Base-by-base conservation (phyloP, 1,140 invertebrate genomes). In the Eumaeus atala region DNA sequence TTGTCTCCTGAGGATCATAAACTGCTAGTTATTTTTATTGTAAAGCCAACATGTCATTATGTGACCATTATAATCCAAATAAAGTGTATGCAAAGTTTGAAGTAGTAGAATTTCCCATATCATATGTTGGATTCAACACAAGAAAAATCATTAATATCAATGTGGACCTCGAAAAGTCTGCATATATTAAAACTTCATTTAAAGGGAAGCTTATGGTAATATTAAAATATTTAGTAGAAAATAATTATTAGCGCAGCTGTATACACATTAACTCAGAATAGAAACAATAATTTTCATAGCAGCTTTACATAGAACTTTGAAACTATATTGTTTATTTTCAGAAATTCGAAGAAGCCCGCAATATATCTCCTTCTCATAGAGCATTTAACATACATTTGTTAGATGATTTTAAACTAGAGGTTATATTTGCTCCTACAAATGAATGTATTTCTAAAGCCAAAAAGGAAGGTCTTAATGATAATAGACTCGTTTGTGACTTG, bases 281-380 rank as follows among this genome's bases (percentile, higher is more conserved):
- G n/a, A n/a, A n/a, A n/a, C n/a, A n/a, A n/a, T n/a, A n/a, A n/a
- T n/a, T n/a, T n/a, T n/a, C n/a, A n/a, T n/a, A n/a, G n/a, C n/a
- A n/a, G n/a, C n/a, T n/a, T n/a, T n/a, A n/a, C n/a, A n/a, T n/a
- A n/a, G n/a, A n/a, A n/a, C n/a, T n/a, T n/a, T n/a, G n/a, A n/a
- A 16, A 16, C 51, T 50, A 51, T 33, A 3, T 10, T 53, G 49
- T 51, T n/a, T 57, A 11, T 60, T 73, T 72, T 50, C 52, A 83
- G 81, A 80, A 77, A 69, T 82, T 84, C 53, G 62, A 78, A 14
- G 70, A 82, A 11, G 81, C 83, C n/a, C 70, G 70, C n/a, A 59
- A 79, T 56, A 62, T 74, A 54, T 84, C 81, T 54, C 67, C 77
- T 28, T 69, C 72, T 9, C 83, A 86, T 59, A 70, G 83, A 69